Conservation (phyloP, 2,888 invertebrate species). For the Aproaerema taeniolella region DNA sequence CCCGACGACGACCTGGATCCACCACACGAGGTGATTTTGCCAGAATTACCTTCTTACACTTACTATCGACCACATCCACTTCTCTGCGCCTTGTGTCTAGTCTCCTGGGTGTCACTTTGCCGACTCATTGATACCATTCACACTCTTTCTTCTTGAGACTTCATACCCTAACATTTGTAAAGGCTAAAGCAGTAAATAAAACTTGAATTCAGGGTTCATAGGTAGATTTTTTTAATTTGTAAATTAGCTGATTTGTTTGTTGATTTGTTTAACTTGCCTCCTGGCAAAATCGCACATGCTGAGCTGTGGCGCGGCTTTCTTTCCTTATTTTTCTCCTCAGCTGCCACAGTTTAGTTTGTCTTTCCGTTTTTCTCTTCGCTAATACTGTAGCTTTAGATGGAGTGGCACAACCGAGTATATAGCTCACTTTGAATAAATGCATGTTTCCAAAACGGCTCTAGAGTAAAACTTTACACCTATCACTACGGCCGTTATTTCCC, state of each 20-base stretch:
- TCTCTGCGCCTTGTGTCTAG: conserved; percentile 54
- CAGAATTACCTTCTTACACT: conserved; percentile 72
- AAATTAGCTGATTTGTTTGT: conserved; percentile 14
- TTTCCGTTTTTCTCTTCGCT: conserved; percentile 2
- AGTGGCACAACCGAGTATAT: conserved; percentile 51
- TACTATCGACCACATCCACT: conserved; percentile 55
- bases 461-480: conserved; percentile 49
- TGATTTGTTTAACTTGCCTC: conserved; percentile 16
- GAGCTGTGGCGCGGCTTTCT: conserved; percentile 29
- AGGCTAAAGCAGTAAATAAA: conserved; percentile 18
- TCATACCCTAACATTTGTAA: conserved; percentile 7
- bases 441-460: conserved; percentile 61
- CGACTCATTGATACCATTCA: conserved; percentile 30
- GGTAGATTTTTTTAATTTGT: conserved; percentile 11
- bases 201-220: conserved; percentile 13
- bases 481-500: conserved; percentile 70
- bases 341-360: conserved; percentile 4
- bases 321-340: conserved; percentile 22
- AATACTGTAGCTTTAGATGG: conserved; percentile 31
- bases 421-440: conserved; percentile 50
- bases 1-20: conserved; percentile 66
- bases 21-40: conserved; percentile 75
- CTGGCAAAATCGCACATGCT: conserved; percentile 25
- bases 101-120: conserved; percentile 61
- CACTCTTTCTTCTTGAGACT: conserved; percentile 19